Conservation (phyloP, 2,888 invertebrate species). For the Tillus elongatus region DNA sequence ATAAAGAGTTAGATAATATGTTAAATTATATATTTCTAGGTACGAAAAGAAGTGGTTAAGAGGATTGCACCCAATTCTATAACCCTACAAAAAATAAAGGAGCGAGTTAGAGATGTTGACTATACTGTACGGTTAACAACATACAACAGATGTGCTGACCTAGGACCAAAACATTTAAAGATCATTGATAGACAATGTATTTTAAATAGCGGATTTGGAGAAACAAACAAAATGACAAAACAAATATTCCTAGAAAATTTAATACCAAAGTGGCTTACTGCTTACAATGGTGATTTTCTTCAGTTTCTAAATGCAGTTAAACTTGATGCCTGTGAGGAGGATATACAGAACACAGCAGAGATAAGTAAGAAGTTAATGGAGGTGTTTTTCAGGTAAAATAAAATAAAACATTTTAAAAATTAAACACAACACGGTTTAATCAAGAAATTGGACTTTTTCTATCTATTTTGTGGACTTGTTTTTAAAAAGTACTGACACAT, state of each 20-base stretch:
- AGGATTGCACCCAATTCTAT: slow-evolving; percentile 24
- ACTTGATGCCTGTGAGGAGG: slow-evolving; percentile 55
- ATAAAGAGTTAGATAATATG: too few species aligned
- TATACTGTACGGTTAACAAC: slow-evolving; percentile 60
- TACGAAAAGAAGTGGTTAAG: slow-evolving; percentile 24
- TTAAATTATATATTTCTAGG: slow-evolving; percentile 13
- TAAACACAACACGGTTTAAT: too few species aligned
- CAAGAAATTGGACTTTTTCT: too few species aligned
- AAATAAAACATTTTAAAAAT: too few species aligned
- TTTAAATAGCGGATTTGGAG: slow-evolving; percentile 54
- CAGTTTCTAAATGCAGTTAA: slow-evolving; percentile 63
- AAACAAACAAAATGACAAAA: slow-evolving; percentile 47
- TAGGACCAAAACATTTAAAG: slow-evolving; percentile 40
- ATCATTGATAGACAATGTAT: slow-evolving; percentile 56
- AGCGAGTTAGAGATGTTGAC: slow-evolving; percentile 67
- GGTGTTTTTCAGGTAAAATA: slow-evolving; percentile 49
- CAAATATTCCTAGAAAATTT: slow-evolving; percentile 45
- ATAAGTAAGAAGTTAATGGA: slow-evolving; percentile 46
- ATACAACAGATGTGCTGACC: slow-evolving; percentile 32
- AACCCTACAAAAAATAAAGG: slow-evolving; percentile 38
- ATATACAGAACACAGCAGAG: slow-evolving; percentile 51
- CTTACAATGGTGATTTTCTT: slow-evolving; percentile 60
- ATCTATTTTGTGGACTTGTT: too few species aligned
- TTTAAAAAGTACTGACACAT: too few species aligned
- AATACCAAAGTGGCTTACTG: slow-evolving; percentile 67